Percentiles rank a stretch among this genome's conserved stretches.
Evolutionary conservation across 2,888 invertebrate species (phyloP).

Genomic region (Clistopyga incitator): DNA sequence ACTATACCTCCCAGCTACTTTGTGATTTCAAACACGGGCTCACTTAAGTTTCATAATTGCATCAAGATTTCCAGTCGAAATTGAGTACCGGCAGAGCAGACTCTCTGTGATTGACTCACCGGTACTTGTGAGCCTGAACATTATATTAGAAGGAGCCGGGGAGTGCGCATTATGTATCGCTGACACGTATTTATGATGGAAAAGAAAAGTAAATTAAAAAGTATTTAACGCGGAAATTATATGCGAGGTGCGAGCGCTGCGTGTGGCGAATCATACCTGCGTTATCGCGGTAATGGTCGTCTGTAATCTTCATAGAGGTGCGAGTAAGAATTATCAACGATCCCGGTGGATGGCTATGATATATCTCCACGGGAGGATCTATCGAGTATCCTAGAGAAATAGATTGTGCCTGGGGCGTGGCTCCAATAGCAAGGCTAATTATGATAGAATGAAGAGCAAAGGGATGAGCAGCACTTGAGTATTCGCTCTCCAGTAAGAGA

Average conservation of each 20-base stretch:
- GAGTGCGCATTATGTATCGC: conserved; percentile 10
- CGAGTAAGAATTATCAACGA: conserved; percentile 76
- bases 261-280: conserved; percentile 72
- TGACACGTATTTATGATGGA: conserved; percentile 12
- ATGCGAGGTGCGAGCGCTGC: conserved; percentile 59
- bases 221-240: conserved; percentile 41
- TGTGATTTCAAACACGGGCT: conserved; percentile 38
- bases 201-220: conserved; percentile 13
- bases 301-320: conserved; percentile 72
- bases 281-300: conserved; percentile 75
- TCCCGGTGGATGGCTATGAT: conserved; percentile 46
- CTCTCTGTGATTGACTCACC: conserved; percentile 35
- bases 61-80: conserved; percentile 47
- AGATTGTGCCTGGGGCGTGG: conserved; percentile 31
- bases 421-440: conserved; percentile 31
- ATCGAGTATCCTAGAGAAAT: conserved; percentile 54
- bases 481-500: not conserved
- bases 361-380: not conserved
- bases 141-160: conserved; percentile 8
- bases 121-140: conserved; percentile 14
- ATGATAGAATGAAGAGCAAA: conserved; percentile 36
- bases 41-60: conserved; percentile 52
- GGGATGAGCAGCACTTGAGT: not conserved
- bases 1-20: conserved; percentile 37
- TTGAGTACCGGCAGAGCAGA: conserved; percentile 22